A percentile compares a stretch with the other conserved stretches of the same genome.
Evolutionary conservation across 2,888 invertebrate genomes (phyloP).

Genomic region (Cosmopolites sordidus): DNA sequence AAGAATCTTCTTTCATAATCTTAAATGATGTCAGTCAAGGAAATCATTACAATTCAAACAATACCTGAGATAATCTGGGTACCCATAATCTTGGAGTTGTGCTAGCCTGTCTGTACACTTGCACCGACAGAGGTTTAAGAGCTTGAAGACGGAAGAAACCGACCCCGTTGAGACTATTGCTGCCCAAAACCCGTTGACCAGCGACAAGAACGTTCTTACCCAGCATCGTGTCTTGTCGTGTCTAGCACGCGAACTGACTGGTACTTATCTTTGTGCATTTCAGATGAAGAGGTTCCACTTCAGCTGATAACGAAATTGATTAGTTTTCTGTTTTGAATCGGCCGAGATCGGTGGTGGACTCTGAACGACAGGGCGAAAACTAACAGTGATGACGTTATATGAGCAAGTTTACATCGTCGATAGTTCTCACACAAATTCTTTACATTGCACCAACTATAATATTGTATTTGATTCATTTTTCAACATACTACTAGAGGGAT

Average conservation of each 20-base stretch:
- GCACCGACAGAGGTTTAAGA: conserved; percentile 30
- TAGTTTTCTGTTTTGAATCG: background rate
- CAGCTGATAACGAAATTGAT: background rate
- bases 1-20: no score
- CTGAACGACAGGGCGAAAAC: no score
- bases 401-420: no score
- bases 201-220: conserved; percentile 16
- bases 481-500: no score
- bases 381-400: no score
- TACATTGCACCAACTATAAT: no score
- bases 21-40: no score
- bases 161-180: conserved; percentile 32
- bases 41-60: no score
- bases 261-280: conserved; percentile 2
- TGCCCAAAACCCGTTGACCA: conserved; percentile 7
- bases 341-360: no score
- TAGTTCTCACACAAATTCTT: no score
- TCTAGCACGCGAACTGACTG: background rate
- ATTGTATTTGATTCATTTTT: no score
- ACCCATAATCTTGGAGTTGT: conserved; percentile 40
- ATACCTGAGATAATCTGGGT: conserved; percentile 41
- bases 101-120: conserved; percentile 18
- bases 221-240: conserved; percentile 18
- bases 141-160: conserved; percentile 40
- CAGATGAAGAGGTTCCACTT: background rate